Evolutionary conservation across 2,797 vertebrate genomes (phyloP), one percentile per base, ranked within the genome.

Genomic region (Streptopelia turtur): DNA sequence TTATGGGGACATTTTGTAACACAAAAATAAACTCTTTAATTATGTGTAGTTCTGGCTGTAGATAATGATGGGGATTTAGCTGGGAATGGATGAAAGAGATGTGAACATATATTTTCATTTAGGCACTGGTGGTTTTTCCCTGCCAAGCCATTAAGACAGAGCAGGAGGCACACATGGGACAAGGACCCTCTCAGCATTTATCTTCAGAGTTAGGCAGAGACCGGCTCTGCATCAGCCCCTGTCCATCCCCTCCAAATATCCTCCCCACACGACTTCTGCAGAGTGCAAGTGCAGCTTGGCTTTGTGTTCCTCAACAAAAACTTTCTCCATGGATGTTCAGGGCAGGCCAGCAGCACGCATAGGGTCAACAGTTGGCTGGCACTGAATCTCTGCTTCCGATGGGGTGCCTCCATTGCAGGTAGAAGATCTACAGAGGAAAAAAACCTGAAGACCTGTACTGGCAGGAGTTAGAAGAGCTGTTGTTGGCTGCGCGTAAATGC

Each of bases 1-100:
- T 95, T 96, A 95, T 6, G 31, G 68, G 79, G 77, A 91, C 70
- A 95, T 90, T 94, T 92, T 95, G 63, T 94, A 96, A 96, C 80
- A 91, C 90, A 93, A 92, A 96, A 97, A 95, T 87, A 97, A 96
- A 94, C 63, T 71, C 83, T 96, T 92, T 96, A 97, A 97, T 97
- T 97, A 91, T 41, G 60, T 70, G 56, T 68, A 91, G 65, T 86
- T 76, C 87, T 96, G 87, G 86, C 95, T 97, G 72, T 78, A 97
- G 93, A 94, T 97, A 97, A 97, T 97, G 95, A 96, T 66, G 91
- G 52, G 50, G 86, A 92, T 93, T 96, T 90, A 74, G 65, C 18
- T 90, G 65, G 69, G 77, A 96, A 96, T 31, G 92, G 93, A 97
- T 96, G 95, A 97, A 95, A 97, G 91, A 91, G 43, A 94, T 50